Base-by-base conservation (phyloP, 2,113 vertebrate genomes). In the Carassius carassius region DNA sequence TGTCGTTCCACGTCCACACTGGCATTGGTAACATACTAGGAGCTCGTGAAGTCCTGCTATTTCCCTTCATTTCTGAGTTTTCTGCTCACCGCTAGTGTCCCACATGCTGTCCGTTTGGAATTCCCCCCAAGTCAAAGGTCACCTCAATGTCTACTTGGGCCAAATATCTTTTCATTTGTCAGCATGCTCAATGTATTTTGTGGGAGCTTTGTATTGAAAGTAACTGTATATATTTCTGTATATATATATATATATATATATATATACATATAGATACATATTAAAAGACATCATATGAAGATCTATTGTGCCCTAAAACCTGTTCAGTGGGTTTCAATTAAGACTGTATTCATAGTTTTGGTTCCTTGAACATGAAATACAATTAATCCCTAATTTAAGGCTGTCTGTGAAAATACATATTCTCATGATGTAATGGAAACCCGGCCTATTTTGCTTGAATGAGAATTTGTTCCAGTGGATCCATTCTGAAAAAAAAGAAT, bases 101-200 rank as follows among this genome's bases (percentile, higher is more conserved):
- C 14, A 81, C 63, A 32, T 2, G 23, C 41, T 29, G 62, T 70
- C 29, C 11, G 19, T 32, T 81, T 67, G 47, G 44, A 54, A 51
- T 3, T 5, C 5, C 63, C 75, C 69, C 10, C 69, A 25, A 54
- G 63, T 85, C 86, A 87, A 78, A 47, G 58, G 41, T 58, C 62
- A 56, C 62, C 19, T 47, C 25, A 35, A 79, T 67, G 37, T 51
- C 78, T 77, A 67, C 67, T 25, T 54, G 19, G 32, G 32, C 76
- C 51, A 74, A 67, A 80, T 78, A 44, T 80, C 65, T 78, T 83
- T 89, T 91, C 84, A 81, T 89, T 87, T 79, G 85, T 92, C 91
- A 90, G 92, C 93, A 93, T 95, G 93, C 89, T 93, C 91, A 78
- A 75, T 92, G 92, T 94, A 91, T 93, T 92, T 91, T 91, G 94